Base-by-base conservation (phyloP, 1,140 invertebrate species). In the Cydia pomonella region DNA sequence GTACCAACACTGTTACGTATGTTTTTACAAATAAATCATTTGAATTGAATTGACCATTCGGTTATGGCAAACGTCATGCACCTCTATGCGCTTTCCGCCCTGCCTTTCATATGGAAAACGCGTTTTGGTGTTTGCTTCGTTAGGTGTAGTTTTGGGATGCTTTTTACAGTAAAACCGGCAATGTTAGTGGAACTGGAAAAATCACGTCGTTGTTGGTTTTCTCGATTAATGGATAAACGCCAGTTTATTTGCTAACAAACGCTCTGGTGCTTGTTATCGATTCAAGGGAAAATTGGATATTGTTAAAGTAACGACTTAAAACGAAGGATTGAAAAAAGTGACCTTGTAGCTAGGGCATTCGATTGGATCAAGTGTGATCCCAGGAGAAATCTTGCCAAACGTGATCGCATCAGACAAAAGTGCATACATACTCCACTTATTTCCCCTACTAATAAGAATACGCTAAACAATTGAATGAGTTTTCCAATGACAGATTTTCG, bases 91-190 rank as follows among this genome's bases (percentile, higher is more conserved):
- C 73, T 77, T 82, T 77, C 41, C 25, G 74, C 29, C 76, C 77
- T 75, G 77, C 74, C 75, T 84, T 64, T 81, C 76, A 79, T 78
- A 80, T 76, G 41, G 27, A 69, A 78, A 82, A 85, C 81, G 79
- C 82, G 77, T 80, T 84, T 79, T 63, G 76, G 47, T 79, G 76
- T 84, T 82, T 82, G 81, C 80, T 82, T 84, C 79, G 78, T 84
- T 84, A 81, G 79, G 69, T 77, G 77, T 75, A 64, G 73, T 75
- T 76, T 79, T 74, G 74, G 27, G 44, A 75, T 53, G 75, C 80
- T 80, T 80, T 66, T 63, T 76, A 74, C 41, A 50, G 62, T 10
- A 5, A 12, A 44, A 44, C 41, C 16, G 41, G 38, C 71, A 25
- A 23, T 38, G 33, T 38, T 27, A 41, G 9, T 25, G 71, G 44